phyloP scores from a whole-genome alignment of 1,140 invertebrate species.

The Dreissena rostriformis region DNA sequence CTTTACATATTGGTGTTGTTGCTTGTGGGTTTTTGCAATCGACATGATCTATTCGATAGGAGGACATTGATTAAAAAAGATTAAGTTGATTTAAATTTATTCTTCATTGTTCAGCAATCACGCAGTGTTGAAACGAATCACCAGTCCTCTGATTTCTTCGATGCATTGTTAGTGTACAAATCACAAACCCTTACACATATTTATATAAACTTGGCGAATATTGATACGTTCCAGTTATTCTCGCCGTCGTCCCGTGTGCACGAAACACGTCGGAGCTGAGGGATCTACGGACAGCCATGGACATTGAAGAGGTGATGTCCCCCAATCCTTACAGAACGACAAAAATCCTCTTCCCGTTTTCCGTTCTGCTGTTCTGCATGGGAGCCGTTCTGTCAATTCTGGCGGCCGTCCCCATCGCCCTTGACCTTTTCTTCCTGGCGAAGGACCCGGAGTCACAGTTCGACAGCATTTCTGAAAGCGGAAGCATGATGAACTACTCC shows the following conservation, averaged over 20 bases:
- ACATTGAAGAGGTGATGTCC: background rate
- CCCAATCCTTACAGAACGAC: background rate
- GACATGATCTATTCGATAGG: no score
- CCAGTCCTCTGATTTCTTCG: no score
- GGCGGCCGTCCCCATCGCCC: background rate
- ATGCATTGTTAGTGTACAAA: no score
- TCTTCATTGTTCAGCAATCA: no score
- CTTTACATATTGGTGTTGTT: no score
- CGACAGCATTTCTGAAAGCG: background rate
- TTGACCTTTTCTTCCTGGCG: background rate
- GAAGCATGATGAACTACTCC: conserved; percentile 2
- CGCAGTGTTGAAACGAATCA: no score
- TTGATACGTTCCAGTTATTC: background rate
- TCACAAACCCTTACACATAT: no score
- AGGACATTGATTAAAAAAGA: no score
- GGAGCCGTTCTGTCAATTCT: background rate
- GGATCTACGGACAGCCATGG: background rate
- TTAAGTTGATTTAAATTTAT: no score
- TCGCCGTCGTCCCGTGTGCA: background rate
- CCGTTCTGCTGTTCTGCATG: background rate
- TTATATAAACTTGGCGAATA: no score
- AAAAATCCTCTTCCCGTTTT: background rate
- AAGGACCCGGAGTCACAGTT: background rate
- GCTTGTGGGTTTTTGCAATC: no score
- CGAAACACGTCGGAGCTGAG: background rate